phyloP scores from a whole-genome alignment of 1,140 invertebrate genomes.

The Drosophila ohnishii region DNA sequence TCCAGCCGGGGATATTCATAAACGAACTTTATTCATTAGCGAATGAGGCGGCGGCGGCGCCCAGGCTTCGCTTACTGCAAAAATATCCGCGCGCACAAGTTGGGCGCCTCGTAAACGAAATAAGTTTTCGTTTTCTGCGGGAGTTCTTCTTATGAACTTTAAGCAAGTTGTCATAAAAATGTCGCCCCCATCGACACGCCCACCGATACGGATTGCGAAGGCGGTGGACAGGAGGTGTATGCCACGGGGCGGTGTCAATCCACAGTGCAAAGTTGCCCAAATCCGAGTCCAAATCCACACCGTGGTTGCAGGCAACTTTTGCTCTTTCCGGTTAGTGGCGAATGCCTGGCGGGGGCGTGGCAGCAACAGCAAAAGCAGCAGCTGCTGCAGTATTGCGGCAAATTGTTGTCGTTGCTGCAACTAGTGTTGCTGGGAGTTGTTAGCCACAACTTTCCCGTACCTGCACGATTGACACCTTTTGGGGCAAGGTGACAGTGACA shows the following conservation, averaged over 20 bases:
- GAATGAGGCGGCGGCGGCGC: slow-evolving; percentile 20
- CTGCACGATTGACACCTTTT: slow-evolving; percentile 73
- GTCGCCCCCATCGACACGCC: slow-evolving; percentile 57
- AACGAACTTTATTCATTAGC: slow-evolving; percentile 76
- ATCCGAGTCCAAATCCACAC: slow-evolving; percentile 55
- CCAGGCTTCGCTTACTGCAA: slow-evolving; percentile 8
- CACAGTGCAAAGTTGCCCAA: slow-evolving; percentile 59
- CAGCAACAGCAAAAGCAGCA: slow-evolving; percentile 7
- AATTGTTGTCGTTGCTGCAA: slow-evolving; percentile 31
- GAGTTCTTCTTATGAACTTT: slow-evolving; percentile 71
- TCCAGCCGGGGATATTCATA: slow-evolving; percentile 50
- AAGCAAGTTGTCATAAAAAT: slow-evolving; percentile 81
- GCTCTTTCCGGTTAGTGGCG: slow-evolving; percentile 67
- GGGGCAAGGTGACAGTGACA: slow-evolving; percentile 55
- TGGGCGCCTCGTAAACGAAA: slow-evolving; percentile 56
- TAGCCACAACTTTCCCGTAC: slow-evolving; percentile 68
- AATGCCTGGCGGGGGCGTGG: slow-evolving; percentile 23
- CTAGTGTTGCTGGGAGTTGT: slow-evolving; percentile 28
- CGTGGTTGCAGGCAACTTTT: slow-evolving; percentile 71
- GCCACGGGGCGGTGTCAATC: slow-evolving; percentile 46
- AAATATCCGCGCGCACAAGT: slow-evolving; percentile 44
- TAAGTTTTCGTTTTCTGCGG: slow-evolving; percentile 63
- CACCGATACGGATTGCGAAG: neutral
- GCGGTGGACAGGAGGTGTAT: neutral
- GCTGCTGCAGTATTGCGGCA: slow-evolving; percentile 50